Conservation (phyloP, 2,797 vertebrate species). For the Otus scops region DNA sequence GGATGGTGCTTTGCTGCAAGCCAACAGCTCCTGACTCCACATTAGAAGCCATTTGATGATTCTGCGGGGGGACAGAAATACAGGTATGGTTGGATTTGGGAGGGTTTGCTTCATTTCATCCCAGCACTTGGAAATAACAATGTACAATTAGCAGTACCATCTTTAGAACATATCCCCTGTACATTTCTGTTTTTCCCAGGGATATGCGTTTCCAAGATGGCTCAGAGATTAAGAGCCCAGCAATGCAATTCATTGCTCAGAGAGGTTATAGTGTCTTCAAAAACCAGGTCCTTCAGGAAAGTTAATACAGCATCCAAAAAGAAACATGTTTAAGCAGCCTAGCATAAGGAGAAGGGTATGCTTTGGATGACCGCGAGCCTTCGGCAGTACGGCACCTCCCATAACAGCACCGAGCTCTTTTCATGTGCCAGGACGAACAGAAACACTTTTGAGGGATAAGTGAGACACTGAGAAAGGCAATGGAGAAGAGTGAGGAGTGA, state of each 20-base stretch:
- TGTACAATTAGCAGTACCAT: background rate
- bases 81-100: background rate
- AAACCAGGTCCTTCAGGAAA: background rate
- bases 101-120: background rate
- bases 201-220: background rate
- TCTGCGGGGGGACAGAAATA: background rate
- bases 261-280: background rate
- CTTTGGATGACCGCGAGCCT: accelerated
- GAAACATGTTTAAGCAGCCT: background rate
- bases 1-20: background rate
- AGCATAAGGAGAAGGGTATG: accelerated
- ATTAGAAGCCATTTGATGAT: background rate
- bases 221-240: background rate
- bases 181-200: background rate
- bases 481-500: background rate
- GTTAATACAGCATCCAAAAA: background rate
- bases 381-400: background rate
- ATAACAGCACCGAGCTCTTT: accelerated
- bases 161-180: background rate
- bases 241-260: no score
- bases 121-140: background rate
- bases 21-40: background rate
- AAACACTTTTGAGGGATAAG: background rate
- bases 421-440: background rate
- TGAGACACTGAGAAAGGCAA: background rate